These are phyloP conservation scores for Sycophila texana DNA, from an alignment of 2,888 invertebrate genomes.

Conservation along the genomic window DNA sequence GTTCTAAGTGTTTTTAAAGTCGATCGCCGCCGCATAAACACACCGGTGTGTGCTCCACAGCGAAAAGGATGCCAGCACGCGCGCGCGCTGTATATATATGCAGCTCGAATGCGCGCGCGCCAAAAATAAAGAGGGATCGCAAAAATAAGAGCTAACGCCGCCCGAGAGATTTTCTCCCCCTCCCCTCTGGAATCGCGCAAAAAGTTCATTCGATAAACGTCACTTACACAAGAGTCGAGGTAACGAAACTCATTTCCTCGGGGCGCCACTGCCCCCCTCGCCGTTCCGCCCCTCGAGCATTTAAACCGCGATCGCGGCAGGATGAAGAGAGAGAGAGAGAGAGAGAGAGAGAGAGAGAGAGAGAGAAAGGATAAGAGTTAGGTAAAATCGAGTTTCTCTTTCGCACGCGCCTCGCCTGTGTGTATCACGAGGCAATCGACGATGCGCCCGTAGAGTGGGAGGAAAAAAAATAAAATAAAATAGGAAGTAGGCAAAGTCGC, in stretches of 20 bases:
- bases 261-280: not conserved
- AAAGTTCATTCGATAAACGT: slow-evolving; percentile 46
- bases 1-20: slow-evolving; percentile 52
- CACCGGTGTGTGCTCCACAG: not conserved
- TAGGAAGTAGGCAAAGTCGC: not conserved
- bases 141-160: slow-evolving; percentile 10
- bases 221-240: slow-evolving; percentile 31
- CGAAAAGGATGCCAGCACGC: not conserved
- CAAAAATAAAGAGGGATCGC: slow-evolving; percentile 4
- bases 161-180: not conserved
- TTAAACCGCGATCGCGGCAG: not conserved
- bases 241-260: slow-evolving; percentile 35
- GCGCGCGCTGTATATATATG: not conserved
- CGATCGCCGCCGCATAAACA: slow-evolving; percentile 51
- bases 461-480: not conserved
- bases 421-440: slow-evolving; percentile 22
- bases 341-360: too few relatives aligned
- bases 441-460: not conserved
- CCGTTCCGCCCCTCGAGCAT: not conserved
- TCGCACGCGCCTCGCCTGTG: not conserved
- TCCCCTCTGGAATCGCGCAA: slow-evolving; percentile 1
- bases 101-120: not conserved
- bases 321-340: not conserved
- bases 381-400: slow-evolving; percentile 34
- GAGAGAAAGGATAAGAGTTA: slow-evolving; percentile 14